Conservation (phyloP, 2,113 vertebrate species). For the Probosciger aterrimus region DNA sequence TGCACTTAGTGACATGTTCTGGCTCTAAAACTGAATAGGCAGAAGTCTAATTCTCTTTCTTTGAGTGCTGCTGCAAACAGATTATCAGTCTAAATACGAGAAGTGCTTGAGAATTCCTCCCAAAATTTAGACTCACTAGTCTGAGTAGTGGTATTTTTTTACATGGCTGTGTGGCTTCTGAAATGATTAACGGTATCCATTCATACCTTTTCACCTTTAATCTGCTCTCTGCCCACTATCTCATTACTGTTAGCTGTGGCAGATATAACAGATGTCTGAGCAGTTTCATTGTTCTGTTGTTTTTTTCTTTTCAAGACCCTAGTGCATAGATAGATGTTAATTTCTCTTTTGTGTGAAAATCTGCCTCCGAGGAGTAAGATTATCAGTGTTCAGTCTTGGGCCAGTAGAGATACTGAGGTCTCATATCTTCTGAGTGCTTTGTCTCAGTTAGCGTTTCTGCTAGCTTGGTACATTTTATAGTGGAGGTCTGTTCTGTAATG, state of each 20-base stretch:
- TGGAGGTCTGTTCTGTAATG: not conserved
- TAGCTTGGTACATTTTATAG: not conserved
- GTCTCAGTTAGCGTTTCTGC: not conserved
- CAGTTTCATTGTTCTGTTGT: conserved; percentile 39
- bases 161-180: not conserved
- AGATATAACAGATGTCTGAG: conserved; percentile 36
- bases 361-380: not conserved
- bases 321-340: conserved; percentile 19
- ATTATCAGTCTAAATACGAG: not conserved
- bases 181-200: not conserved
- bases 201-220: conserved; percentile 12
- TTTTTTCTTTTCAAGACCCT: conserved; percentile 14
- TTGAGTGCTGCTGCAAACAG: not conserved
- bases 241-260: conserved; percentile 7
- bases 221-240: conserved; percentile 1
- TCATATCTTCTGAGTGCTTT: not conserved
- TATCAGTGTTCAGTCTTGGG: not conserved
- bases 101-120: not conserved
- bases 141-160: not conserved
- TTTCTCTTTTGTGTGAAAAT: conserved; percentile 50
- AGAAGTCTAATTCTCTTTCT: conserved; percentile 36
- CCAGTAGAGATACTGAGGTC: not conserved
- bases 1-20: conserved; percentile 50
- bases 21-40: conserved; percentile 12
- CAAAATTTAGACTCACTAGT: not conserved